A percentile compares a stretch with the other conserved stretches of the same genome.
These are phyloP conservation scores for Onychomys arenicola DNA, from an alignment of 2,797 vertebrate species.

Conservation along the genomic window DNA sequence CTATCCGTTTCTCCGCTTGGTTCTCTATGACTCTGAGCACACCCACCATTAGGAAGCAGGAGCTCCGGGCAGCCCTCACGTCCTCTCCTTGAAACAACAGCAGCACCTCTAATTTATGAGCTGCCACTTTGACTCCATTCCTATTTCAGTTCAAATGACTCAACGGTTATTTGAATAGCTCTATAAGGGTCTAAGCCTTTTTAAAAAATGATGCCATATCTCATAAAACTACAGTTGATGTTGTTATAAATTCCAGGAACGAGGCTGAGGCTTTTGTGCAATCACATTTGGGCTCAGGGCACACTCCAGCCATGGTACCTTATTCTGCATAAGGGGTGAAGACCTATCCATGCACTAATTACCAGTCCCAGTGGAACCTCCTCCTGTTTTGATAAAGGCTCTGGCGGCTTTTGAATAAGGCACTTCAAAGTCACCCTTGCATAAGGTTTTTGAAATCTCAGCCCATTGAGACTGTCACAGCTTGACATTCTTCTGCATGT, in stretches of 20 bases:
- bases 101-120: conserved; percentile 72
- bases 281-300: conserved; percentile 26
- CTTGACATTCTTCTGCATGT: conserved; percentile 60
- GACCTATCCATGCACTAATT: conserved; percentile 34
- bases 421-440: conserved; percentile 75
- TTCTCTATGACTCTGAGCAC: background rate
- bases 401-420: conserved; percentile 61
- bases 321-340: background rate
- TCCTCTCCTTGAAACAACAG: conserved; percentile 68
- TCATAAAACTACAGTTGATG: conserved; percentile 70
- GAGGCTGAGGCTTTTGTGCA: conserved; percentile 57
- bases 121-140: conserved; percentile 70
- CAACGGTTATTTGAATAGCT: conserved; percentile 78
- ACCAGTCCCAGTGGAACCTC: conserved; percentile 38
- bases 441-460: conserved; percentile 62
- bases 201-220: conserved; percentile 71
- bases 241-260: conserved; percentile 76
- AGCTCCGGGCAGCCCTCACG: background rate
- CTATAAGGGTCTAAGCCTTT: conserved; percentile 69
- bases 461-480: conserved; percentile 64
- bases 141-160: conserved; percentile 77
- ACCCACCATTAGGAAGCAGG: conserved; percentile 9
- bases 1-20: background rate
- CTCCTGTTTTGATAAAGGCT: conserved; percentile 63
- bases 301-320: conserved; percentile 60